Evolutionary conservation across 2,797 vertebrate species (phyloP).

Genomic region (Pseudocheirus occidentalis): DNA sequence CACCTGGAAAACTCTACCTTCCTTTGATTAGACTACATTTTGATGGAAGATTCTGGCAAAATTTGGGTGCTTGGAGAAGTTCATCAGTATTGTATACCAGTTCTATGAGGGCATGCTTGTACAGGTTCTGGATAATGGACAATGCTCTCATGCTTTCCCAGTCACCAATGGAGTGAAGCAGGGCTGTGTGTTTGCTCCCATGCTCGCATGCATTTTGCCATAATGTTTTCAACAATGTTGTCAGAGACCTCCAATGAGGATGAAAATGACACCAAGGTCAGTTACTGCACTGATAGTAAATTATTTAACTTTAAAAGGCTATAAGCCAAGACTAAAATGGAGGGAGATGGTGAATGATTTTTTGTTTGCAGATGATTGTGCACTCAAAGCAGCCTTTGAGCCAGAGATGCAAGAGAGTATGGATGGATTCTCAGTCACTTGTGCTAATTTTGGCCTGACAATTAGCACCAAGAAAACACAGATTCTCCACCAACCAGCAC

Average conservation of each 20-base stretch:
- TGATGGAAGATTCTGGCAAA: neutral
- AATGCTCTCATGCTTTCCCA: neutral
- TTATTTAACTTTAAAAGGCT: neutral
- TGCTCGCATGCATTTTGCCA: neutral
- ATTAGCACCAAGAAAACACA: no score
- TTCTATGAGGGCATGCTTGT: neutral
- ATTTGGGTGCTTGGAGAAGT: neutral
- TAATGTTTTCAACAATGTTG: neutral
- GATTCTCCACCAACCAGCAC: no score
- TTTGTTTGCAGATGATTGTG: no score
- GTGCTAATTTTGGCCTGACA: no score
- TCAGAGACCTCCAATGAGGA: neutral
- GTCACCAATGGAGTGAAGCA: neutral
- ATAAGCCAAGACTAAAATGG: neutral
- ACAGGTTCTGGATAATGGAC: neutral
- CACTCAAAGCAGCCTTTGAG: no score
- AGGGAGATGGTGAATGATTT: neutral
- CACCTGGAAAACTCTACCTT: neutral
- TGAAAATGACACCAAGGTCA: neutral
- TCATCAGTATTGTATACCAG: neutral
- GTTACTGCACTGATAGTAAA: neutral
- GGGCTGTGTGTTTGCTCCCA: neutral
- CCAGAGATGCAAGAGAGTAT: no score
- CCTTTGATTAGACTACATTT: neutral
- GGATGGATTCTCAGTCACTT: no score